phyloP scores from a whole-genome alignment of 1,140 invertebrate genomes.

The Zophobas morio region DNA sequence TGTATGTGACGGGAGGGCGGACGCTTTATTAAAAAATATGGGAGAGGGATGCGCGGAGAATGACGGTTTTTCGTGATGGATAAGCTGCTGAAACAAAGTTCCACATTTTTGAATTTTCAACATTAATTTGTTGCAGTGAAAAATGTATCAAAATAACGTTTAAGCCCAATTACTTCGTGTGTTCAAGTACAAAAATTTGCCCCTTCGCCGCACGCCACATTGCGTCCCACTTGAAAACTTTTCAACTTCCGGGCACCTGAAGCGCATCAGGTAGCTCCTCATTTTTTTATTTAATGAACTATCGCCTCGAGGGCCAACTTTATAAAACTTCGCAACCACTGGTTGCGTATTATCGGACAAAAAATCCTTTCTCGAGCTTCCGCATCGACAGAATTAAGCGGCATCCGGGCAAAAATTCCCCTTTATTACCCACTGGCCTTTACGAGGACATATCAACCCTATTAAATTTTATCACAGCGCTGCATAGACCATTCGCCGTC shows the following conservation, averaged over 20 bases:
- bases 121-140: no score
- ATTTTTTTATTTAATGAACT: slow-evolving; percentile 5
- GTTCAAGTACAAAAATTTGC: no score
- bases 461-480: slow-evolving; percentile 37
- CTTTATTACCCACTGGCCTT: slow-evolving; percentile 16
- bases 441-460: slow-evolving; percentile 11
- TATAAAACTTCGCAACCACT: slow-evolving; percentile 9
- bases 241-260: not conserved
- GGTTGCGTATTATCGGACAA: not conserved
- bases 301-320: not conserved
- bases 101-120: no score
- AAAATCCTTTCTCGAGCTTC: not conserved
- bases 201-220: no score
- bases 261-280: slow-evolving; percentile 8
- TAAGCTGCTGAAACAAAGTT: no score
- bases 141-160: no score
- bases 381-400: not conserved
- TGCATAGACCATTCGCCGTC: slow-evolving; percentile 1
- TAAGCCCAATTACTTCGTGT: no score
- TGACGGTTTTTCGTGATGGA: no score
- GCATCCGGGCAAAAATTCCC: not conserved
- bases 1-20: not conserved
- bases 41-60: no score
- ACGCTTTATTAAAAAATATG: no score
- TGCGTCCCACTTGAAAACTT: no score